Evolutionary conservation across 2,797 vertebrate genomes (phyloP), one percentile per base, ranked within the genome.

Genomic region (Benthosema pterotum): DNA sequence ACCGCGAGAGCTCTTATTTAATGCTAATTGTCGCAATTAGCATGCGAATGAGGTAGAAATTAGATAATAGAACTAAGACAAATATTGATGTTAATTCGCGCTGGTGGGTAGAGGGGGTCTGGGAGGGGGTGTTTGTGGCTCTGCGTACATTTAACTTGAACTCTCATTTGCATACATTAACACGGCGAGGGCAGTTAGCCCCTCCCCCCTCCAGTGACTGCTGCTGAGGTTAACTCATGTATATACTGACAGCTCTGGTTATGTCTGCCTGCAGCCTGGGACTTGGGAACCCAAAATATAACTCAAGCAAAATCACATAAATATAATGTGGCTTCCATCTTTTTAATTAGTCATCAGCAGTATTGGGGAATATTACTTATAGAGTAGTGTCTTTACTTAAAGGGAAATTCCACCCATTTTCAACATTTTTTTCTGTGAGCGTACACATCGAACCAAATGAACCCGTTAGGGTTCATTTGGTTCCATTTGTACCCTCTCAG

Each of bases 11-110:
- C 92, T 89, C 91, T 95, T 94, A 94, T 94, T 94, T 93, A 94
- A 94, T 91, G 91, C 87, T 95, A 95, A 96, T 96, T 95, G 94
- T 92, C 83, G 92, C 94, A 93, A 96, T 96, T 95, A 95, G 92
- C 92, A 94, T 95, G 91, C 87, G 94, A 93, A 95, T 93, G 92
- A 94, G 93, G 91, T 90, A 91, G 91, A 92, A 78, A 25, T 88
- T 86, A 93, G 93, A 94, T 91, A 89, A 90, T 90, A 84, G 87
- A 92, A 93, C 78, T 85, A 86, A 90, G 89, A 88, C 92, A 93
- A 91, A 94, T 92, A 92, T 83, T 90, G 86, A 90, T 91, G 90
- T 89, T 90, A 91, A 89, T 89, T 90, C 79, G 72, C 65, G 77
- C 69, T 65, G 77, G 82, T 83, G 74, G 78, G 79, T 54, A 15